Percentiles rank a stretch among this genome's conserved stretches.
phyloP scores from a whole-genome alignment of 2,888 invertebrate genomes.

The Sesia apiformis region DNA sequence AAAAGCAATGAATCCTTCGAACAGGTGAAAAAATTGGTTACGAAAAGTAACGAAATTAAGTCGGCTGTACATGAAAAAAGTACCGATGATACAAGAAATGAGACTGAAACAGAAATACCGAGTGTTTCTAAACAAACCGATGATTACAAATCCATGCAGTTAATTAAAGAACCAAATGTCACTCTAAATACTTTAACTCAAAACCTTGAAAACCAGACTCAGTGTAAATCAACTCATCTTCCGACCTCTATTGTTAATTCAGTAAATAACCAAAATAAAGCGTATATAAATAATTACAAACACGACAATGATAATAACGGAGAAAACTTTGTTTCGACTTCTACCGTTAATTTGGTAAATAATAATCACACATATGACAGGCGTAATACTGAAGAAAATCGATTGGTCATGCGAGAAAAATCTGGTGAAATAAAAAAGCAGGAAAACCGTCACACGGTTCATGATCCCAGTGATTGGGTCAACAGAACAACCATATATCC shows the following conservation, averaged over 20 bases:
- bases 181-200: not conserved
- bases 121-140: constrained; percentile 40
- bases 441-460: constrained; percentile 50
- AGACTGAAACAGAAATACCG: constrained; percentile 9
- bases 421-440: constrained; percentile 21
- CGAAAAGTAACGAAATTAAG: not conserved
- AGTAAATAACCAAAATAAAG: not conserved
- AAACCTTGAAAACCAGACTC: not conserved
- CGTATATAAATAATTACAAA: constrained; percentile 3
- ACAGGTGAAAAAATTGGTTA: constrained; percentile 2
- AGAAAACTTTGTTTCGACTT: too few relatives aligned
- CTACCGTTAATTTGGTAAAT: too few relatives aligned
- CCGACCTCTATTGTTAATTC: not conserved
- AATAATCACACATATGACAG: too few relatives aligned
- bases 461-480: constrained; percentile 53
- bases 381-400: too few relatives aligned
- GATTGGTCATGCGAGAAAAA: not conserved
- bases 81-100: not conserved
- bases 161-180: constrained; percentile 20
- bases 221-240: not conserved
- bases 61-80: not conserved
- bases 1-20: constrained; percentile 37
- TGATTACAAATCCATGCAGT: constrained; percentile 51
- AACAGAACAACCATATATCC: constrained; percentile 76
- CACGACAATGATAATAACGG: constrained; percentile 4